Base-by-base conservation (phyloP, 2,888 invertebrate genomes). In the Osmoderma eremita region DNA sequence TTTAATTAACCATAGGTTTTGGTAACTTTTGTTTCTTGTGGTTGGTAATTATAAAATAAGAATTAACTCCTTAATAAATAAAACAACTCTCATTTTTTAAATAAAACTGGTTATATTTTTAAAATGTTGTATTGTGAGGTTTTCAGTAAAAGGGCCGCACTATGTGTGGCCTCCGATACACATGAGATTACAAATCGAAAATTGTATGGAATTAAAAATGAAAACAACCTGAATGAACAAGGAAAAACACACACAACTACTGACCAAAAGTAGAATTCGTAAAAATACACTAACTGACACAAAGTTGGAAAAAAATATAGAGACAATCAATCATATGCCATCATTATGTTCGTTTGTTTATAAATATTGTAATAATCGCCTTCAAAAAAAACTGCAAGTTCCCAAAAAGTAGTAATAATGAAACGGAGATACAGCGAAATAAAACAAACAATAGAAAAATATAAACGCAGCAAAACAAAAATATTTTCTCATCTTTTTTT, bases 221-320 rank as follows among this genome's bases (percentile, higher is more conserved):
- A 73, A 77, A 77, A 77, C 73, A 77, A 76, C 75, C 75, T 74
- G 77, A 30, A 8, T 30, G 30, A 78, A 79, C 77, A 77, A 77
- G 77, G 77, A 78, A 75, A 76, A 74, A 80, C 78, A 80, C 80
- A 78, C 78, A 79, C 79, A 79, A 80, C 80, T 80, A 80, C 79
- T 76, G 79, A 80, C 79, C 78, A 79, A 78, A 78, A 30, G 30
- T 30, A 30, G 77, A 61, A 79, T 76, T 76, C 77, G 78, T 79
- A 79, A 79, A 80, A 80, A 79, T 79, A 79, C 79, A 80, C 78
- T 78, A 78, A 30, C 30, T 78, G 79, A 80, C 78, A 79, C 77
- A 77, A 75, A 74, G 62, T 66, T 70, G 63, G 68, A 51, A 62
- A 69, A 53, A 67, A 67, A 22, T 45, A 64, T 10, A 30, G 48